Percentiles rank a stretch among this genome's conserved stretches.
These are phyloP conservation scores for Crypturellus undulatus DNA, from an alignment of 2,113 vertebrate genomes.

Conservation along the genomic window DNA sequence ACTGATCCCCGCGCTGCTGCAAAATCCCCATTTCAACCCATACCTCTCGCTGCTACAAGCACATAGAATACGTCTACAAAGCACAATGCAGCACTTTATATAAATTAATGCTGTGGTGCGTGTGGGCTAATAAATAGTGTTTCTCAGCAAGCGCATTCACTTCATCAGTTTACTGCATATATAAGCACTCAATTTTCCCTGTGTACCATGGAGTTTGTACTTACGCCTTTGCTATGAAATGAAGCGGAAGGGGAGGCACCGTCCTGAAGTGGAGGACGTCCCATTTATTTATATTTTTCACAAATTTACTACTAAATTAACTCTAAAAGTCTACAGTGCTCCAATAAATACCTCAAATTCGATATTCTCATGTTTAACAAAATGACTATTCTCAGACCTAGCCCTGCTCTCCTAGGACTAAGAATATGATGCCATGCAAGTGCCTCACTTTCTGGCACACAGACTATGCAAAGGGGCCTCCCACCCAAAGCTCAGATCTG, in stretches of 20 bases:
- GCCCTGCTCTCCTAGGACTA: background rate
- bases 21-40: background rate
- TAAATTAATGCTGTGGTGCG: background rate
- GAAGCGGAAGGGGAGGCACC: background rate
- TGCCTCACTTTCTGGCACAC: fast-evolving
- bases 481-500: background rate
- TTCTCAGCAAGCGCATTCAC: background rate
- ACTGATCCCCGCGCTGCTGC: background rate
- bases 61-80: background rate
- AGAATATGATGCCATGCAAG: background rate
- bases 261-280: background rate
- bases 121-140: background rate
- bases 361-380: background rate
- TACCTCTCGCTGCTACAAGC: background rate
- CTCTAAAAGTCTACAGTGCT: background rate
- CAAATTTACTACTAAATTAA: background rate
- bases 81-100: background rate
- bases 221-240: background rate
- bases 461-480: background rate
- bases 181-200: background rate
- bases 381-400: background rate
- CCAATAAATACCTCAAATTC: background rate
- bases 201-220: fast-evolving
- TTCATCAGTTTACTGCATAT: background rate
- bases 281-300: background rate